These are phyloP conservation scores for Rafetus swinhoei DNA, from an alignment of 2,113 vertebrate genomes.

Conservation along the genomic window DNA sequence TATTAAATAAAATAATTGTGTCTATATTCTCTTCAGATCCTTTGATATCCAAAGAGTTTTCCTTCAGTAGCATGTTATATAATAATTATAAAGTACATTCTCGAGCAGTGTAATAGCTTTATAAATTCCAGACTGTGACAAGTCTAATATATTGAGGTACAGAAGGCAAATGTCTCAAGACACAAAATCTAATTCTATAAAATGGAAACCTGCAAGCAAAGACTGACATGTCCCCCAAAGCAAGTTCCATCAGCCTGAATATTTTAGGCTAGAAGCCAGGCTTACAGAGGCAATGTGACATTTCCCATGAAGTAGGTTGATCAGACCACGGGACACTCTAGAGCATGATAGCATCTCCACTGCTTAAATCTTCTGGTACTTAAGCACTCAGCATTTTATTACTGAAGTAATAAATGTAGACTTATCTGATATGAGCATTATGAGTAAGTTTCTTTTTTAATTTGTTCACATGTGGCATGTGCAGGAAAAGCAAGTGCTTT, in stretches of 20 bases:
- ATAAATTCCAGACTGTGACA: background rate
- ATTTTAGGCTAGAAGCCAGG: background rate
- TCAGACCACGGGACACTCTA: background rate
- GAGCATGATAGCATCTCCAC: slow-evolving; percentile 29
- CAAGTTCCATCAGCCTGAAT: background rate
- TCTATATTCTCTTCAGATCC: background rate
- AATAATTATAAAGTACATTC: background rate
- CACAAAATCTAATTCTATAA: background rate
- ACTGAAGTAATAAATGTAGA: slow-evolving; percentile 49
- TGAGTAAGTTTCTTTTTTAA: slow-evolving; percentile 49
- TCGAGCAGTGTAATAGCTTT: background rate
- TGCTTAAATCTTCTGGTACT: slow-evolving; percentile 34
- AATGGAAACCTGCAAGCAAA: background rate
- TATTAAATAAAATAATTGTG: background rate
- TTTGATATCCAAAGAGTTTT: background rate
- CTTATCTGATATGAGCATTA: slow-evolving; percentile 45
- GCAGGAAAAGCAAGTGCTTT: slow-evolving; percentile 35
- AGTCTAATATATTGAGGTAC: background rate
- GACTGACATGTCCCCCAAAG: background rate
- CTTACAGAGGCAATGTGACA: slow-evolving; percentile 34
- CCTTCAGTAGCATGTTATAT: background rate
- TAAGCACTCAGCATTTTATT: slow-evolving; percentile 44
- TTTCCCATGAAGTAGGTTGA: slow-evolving; percentile 32
- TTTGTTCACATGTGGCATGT: slow-evolving; percentile 50
- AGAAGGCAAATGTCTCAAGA: background rate